Conservation (phyloP, 2,113 vertebrate species). For the Arvicanthis niloticus region DNA sequence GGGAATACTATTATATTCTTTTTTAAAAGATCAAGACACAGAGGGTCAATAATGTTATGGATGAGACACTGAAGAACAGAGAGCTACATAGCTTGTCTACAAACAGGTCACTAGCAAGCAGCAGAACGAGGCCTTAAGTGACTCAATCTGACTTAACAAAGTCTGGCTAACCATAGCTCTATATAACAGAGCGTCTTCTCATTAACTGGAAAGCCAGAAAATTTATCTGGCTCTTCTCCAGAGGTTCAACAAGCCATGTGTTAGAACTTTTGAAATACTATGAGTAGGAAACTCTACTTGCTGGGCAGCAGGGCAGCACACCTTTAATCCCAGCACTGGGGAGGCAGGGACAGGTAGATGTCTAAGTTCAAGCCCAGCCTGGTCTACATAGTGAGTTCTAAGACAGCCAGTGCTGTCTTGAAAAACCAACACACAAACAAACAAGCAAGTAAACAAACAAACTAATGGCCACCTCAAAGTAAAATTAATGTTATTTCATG, state of each 20-base stretch:
- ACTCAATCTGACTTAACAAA: conserved; percentile 39
- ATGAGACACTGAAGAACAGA: background rate
- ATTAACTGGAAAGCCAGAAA: conserved; percentile 20
- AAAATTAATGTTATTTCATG: conserved; percentile 23
- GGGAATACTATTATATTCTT: conserved; percentile 5
- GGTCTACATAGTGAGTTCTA: background rate
- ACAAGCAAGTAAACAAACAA: background rate
- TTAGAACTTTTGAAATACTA: conserved; percentile 32
- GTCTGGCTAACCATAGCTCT: background rate
- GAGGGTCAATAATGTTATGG: background rate
- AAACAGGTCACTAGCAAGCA: background rate
- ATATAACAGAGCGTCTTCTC: background rate
- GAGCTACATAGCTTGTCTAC: background rate
- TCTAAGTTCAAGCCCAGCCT: background rate
- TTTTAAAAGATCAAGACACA: background rate
- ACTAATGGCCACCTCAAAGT: background rate
- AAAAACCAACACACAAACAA: background rate
- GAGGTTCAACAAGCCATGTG: background rate
- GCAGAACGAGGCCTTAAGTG: background rate
- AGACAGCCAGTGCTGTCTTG: background rate
- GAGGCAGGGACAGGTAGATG: background rate
- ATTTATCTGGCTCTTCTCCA: background rate
- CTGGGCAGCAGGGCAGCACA: background rate
- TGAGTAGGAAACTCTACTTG: background rate
- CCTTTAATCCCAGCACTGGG: background rate